phyloP scores from a whole-genome alignment of 2,797 vertebrate species.

The Hippopotamyrus pictus region DNA sequence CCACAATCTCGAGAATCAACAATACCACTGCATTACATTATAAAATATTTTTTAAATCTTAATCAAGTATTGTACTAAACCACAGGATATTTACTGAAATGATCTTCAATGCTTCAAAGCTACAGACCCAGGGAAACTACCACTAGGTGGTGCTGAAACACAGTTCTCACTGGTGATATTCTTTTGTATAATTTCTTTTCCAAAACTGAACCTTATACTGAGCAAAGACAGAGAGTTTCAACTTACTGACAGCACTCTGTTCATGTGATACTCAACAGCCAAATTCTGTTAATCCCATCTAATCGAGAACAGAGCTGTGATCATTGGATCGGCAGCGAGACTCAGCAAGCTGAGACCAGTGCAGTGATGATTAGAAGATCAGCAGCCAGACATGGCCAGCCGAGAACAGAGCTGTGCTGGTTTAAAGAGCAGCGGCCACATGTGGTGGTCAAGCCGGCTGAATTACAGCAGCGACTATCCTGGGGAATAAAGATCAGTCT shows the following conservation, averaged over 20 bases:
- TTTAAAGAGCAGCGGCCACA: not conserved
- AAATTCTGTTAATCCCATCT: not conserved
- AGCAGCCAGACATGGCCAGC: not conserved
- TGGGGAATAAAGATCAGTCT: constrained; percentile 17
- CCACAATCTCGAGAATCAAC: not conserved
- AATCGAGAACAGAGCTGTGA: constrained; percentile 5
- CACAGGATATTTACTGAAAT: not conserved
- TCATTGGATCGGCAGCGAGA: not conserved
- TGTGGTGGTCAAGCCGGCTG: constrained; percentile 9
- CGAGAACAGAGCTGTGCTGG: not conserved
- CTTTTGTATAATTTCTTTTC: constrained; percentile 12
- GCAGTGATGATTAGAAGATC: not conserved
- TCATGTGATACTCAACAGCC: constrained; percentile 51
- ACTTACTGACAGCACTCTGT: constrained; percentile 49
- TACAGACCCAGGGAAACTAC: constrained; percentile 31
- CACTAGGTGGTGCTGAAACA: constrained; percentile 95
- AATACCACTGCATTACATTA: not conserved
- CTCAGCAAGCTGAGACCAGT: not conserved
- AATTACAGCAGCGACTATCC: not conserved
- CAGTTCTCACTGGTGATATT: constrained; percentile 56
- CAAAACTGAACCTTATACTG: constrained; percentile 18
- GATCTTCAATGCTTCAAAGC: not conserved
- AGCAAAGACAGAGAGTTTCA: constrained; percentile 32
- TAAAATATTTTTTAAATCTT: not conserved
- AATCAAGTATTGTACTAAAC: not conserved